Evolutionary conservation across 1,140 invertebrate genomes (phyloP), one percentile per base, ranked within the genome.

Genomic region (Globodera ellingtonae): DNA sequence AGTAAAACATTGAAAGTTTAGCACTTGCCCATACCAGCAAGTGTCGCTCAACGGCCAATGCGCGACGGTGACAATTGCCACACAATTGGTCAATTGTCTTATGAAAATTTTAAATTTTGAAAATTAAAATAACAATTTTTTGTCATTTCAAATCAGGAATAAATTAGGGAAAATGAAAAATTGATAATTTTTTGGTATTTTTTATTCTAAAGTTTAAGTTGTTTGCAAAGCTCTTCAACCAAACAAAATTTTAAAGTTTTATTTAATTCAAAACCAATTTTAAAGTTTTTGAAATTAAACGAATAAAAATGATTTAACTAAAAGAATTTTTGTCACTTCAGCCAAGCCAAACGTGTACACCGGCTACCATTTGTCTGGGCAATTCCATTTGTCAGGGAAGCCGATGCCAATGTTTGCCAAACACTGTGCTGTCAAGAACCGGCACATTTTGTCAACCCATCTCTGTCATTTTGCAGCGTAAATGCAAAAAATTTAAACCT

Each of bases 371-470:
- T 47, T 85, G 84, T 76, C 21, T 84, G 46, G 85, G 84, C 52
- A 85, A 85, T 52, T 77, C 76, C 7, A 44, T 75, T n/a, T 85
- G 84, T 69, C 71, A 73, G 15, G 50, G 52, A 52, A 72, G 78
- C 44, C 76, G 66, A 24, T 85, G 84, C 80, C 84, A 86, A 79
- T 85, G 84, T 65, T 21, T 85, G 47, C 85, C 84, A 10, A 84
- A 84, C 35, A 87, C 85, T 18, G 65, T 82, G 6, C 59, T 85
- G 9, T 62, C 84, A 13, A 10, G 47, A 47, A 62, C 50, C n/a
- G 72, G 75, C 10, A 84, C 80, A 44, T 62, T 59, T 62, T 84
- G 83, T 69, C 83, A 86, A 66, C 84, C 83, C 8, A 48, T 84
- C n/a, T 77, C 75, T 18, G 70, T 83, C 13, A 83, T 81, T n/a